These are phyloP conservation scores for Xanthia icteritia DNA, from an alignment of 2,888 invertebrate species.

Conservation along the genomic window DNA sequence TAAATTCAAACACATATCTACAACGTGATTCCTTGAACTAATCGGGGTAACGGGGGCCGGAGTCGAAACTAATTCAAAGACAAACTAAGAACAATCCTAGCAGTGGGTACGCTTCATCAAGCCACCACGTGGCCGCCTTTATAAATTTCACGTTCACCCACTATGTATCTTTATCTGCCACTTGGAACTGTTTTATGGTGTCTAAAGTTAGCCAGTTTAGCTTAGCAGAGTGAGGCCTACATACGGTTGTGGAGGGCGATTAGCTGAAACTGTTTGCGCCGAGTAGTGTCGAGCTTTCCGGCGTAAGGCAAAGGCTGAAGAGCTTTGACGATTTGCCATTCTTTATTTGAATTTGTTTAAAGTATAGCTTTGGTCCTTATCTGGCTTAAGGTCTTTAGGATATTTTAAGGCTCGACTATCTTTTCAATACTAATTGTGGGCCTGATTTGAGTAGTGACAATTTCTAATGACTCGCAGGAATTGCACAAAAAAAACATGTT, in stretches of 20 bases:
- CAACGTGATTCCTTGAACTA: conserved; percentile 36
- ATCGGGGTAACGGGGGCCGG: conserved; percentile 22
- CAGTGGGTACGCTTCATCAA: conserved; percentile 57
- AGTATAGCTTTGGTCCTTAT: not conserved
- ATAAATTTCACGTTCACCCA: conserved; percentile 73
- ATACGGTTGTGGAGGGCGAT: conserved; percentile 59
- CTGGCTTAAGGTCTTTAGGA: not conserved
- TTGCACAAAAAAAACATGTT: no score
- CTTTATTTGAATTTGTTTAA: not conserved
- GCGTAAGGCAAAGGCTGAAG: conserved; percentile 1
- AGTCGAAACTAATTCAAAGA: conserved; percentile 63
- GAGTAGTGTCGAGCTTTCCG: not conserved
- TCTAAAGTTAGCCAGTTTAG: conserved; percentile 72
- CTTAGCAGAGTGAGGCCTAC: conserved; percentile 49
- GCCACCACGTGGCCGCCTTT: conserved; percentile 58
- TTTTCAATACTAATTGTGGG: not conserved
- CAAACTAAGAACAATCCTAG: conserved; percentile 60
- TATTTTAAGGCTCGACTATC: not conserved
- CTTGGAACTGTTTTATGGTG: conserved; percentile 80
- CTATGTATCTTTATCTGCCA: conserved; percentile 76
- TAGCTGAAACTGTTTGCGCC: conserved; percentile 38
- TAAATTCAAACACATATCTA: conserved; percentile 32
- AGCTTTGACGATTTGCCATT: not conserved
- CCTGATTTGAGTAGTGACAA: not conserved
- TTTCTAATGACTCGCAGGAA: no score